Percentiles rank a stretch among this genome's conserved stretches.
Conservation (phyloP, 2,113 vertebrate species). For the Percina caprodes region DNA sequence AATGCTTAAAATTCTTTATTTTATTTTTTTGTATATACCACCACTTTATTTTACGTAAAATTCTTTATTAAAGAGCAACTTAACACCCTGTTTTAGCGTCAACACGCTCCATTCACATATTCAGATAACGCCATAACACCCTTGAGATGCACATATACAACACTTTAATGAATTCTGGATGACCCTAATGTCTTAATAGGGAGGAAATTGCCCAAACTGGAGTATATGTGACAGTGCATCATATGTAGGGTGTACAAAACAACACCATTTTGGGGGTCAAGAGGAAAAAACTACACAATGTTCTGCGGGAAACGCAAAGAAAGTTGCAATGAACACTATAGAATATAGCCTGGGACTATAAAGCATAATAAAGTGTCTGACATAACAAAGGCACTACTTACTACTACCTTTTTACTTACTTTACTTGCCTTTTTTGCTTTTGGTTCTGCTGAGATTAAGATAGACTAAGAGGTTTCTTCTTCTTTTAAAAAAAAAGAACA, state of each 20-base stretch:
- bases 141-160: neutral
- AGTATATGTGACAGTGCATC: neutral
- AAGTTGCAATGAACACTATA: neutral
- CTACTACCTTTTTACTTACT: no score
- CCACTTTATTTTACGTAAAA: neutral
- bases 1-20: neutral
- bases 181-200: no score
- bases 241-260: no score
- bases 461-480: neutral
- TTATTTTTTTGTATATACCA: neutral
- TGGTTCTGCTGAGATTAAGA: neutral
- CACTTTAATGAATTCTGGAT: no score
- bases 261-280: neutral
- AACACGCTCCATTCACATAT: neutral
- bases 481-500: no score
- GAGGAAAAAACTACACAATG: neutral
- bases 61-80: neutral
- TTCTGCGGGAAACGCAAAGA: neutral
- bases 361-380: neutral
- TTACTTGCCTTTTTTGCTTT: neutral
- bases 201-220: neutral
- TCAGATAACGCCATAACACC: neutral
- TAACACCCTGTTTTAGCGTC: neutral
- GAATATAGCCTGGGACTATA: no score
- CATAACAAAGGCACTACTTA: neutral